Evolutionary conservation across 1,140 invertebrate genomes (phyloP), one percentile per base, ranked within the genome.

Genomic region (Bombyx mandarina): DNA sequence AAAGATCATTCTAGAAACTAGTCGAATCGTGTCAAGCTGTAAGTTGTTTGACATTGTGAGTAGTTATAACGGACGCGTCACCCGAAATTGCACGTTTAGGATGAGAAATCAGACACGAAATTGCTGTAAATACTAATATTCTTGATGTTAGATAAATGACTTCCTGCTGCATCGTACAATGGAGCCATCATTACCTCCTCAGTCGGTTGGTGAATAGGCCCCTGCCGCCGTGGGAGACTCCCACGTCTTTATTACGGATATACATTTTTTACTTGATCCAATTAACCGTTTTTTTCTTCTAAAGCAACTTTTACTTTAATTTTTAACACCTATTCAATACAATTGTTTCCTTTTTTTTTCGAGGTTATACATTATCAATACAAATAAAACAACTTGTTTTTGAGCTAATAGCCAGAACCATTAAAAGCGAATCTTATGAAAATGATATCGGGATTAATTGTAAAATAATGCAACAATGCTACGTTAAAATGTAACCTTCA

Each of bases 111-210:
- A 78, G 77, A 78, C 74, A 77, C 79, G 73, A 86, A 86, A 86
- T 86, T 83, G 76, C 76, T 83, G 70, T 82, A 82, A 86, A 86
- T 79, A 78, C 73, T 84, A 77, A 86, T 86, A 86, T 86, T 84
- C 83, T 83, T 83, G 83, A 86, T 86, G 81, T 79, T 81, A 82
- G 80, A 86, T 86, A 86, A 86, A 86, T 82, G 71, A 86, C 83
- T 86, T 86, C 83, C 83, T 84, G 83, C 77, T 82, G 71, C 55
- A 75, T 73, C 69, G 66, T 73, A 86, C 81, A 86, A 86, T 84
- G 71, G 79, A 76, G 71, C 65, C 78, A 80, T 86, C 81, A 86
- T 86, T 86, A 86, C 78, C 26, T 80, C 73, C 72, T 67, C 67
- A 64, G 63, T 63, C 66, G 26, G 26, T 56, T 66, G 70, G 65